Evolutionary conservation across 2,888 invertebrate genomes (phyloP).

Genomic region (Spodoptera exigua): DNA sequence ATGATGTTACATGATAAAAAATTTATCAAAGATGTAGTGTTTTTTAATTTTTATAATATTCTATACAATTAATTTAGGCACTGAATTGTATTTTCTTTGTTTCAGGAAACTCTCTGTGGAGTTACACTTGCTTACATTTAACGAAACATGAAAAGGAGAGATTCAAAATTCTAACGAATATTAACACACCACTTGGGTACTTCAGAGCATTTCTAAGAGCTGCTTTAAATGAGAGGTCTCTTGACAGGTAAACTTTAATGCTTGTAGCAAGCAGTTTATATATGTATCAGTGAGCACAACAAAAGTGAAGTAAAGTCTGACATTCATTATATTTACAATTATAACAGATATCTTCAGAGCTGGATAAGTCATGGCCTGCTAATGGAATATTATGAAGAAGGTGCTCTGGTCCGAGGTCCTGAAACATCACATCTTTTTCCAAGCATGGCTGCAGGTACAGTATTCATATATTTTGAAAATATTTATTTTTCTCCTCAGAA

Average conservation of each 20-base stretch:
- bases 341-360: slow-evolving; percentile 91
- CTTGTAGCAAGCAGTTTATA: no score
- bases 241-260: slow-evolving; percentile 90
- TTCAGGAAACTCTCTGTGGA: slow-evolving; percentile 92
- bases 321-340: neutral
- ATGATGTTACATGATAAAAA: slow-evolving; percentile 41
- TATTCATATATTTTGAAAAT: slow-evolving; percentile 11
- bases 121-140: slow-evolving; percentile 93
- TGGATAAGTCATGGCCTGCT: slow-evolving; percentile 92
- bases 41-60: neutral
- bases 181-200: slow-evolving; percentile 91
- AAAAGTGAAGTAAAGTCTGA: no score
- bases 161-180: slow-evolving; percentile 90
- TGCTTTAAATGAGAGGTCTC: slow-evolving; percentile 96
- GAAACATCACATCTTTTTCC: slow-evolving; percentile 94
- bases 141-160: slow-evolving; percentile 96
- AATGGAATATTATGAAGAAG: slow-evolving; percentile 94
- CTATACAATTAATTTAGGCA: no score
- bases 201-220: slow-evolving; percentile 97
- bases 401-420: slow-evolving; percentile 94
- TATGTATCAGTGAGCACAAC: no score
- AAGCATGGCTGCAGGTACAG: slow-evolving; percentile 94
- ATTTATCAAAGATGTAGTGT: slow-evolving; percentile 13
- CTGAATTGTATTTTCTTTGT: slow-evolving; percentile 34
- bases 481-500: no score